Evolutionary conservation across 37 sponge, comb jelly and placozoan genomes (phyloP).

Genomic region (Trichoplax adhaerens): DNA sequence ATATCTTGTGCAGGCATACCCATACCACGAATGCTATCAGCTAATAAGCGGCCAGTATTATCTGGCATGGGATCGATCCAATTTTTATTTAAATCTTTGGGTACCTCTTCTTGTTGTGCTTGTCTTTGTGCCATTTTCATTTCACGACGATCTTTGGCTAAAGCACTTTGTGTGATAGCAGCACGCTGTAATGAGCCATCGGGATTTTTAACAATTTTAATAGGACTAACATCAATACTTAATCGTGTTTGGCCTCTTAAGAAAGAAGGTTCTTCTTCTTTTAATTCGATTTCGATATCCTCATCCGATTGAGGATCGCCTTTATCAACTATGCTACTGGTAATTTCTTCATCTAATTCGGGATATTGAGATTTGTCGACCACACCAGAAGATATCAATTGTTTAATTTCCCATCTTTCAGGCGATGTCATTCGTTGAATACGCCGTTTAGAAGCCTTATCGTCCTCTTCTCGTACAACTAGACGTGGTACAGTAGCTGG

Average conservation of each 20-base stretch:
- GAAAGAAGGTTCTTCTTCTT: slow-evolving; percentile 77
- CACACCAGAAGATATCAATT: slow-evolving; percentile 88
- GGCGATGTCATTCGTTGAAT: slow-evolving; percentile 73
- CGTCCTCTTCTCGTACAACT: slow-evolving; percentile 1
- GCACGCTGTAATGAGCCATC: slow-evolving; percentile 95
- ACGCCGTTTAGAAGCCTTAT: slow-evolving; percentile 9
- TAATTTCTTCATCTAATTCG: slow-evolving; percentile 76
- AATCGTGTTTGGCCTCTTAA: slow-evolving; percentile 76
- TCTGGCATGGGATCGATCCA: slow-evolving; percentile 79
- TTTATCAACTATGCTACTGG: slow-evolving; percentile 11
- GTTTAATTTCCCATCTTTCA: slow-evolving; percentile 95
- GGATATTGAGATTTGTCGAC: slow-evolving; percentile 84
- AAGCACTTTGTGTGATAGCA: slow-evolving; percentile 95
- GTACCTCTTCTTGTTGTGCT: slow-evolving; percentile 55
- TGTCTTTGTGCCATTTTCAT: slow-evolving; percentile 66
- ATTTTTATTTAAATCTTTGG: slow-evolving; percentile 62
- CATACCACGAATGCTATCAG: slow-evolving; percentile 41
- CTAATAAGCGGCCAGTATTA: slow-evolving; percentile 26
- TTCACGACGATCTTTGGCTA: slow-evolving; percentile 89
- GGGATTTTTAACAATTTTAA: slow-evolving; percentile 87
- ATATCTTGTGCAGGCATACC: slow-evolving; percentile 46
- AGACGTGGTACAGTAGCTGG: neutral
- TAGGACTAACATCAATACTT: slow-evolving; percentile 58
- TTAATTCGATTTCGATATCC: slow-evolving; percentile 43
- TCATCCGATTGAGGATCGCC: slow-evolving; percentile 52